Evolutionary conservation across 1,140 invertebrate genomes (phyloP).

Genomic region (Euura saliciscinereae): DNA sequence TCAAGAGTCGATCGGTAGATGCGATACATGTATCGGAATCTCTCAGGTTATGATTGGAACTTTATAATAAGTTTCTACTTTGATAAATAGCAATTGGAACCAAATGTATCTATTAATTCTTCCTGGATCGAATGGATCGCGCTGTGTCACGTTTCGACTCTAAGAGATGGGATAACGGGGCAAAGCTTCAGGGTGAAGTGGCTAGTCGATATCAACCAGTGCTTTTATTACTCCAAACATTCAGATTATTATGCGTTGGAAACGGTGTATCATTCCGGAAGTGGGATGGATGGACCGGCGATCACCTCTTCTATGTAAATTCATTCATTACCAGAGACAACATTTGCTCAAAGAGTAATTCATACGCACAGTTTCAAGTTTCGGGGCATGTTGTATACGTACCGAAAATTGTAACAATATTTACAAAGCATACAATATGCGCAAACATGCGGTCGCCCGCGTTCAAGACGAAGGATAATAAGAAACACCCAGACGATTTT

Average conservation of each 20-base stretch:
- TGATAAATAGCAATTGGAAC: neutral
- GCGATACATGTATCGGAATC: neutral
- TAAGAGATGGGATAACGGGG: too few species aligned
- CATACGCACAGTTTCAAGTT: neutral
- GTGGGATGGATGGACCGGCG: too few species aligned
- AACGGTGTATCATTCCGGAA: too few species aligned
- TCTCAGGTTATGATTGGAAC: neutral
- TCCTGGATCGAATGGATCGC: too few species aligned
- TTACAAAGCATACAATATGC: slow-evolving; percentile 5
- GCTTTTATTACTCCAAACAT: too few species aligned
- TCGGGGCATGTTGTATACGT: neutral
- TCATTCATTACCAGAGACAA: neutral
- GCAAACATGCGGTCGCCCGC: neutral
- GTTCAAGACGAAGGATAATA: too few species aligned
- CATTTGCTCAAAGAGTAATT: slow-evolving; percentile 7
- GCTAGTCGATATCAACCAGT: too few species aligned
- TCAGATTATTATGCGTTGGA: too few species aligned
- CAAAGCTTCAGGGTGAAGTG: too few species aligned
- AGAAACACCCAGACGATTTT: too few species aligned
- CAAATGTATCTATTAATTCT: neutral
- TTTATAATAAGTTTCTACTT: neutral
- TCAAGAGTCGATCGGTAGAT: neutral
- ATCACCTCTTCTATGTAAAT: too few species aligned
- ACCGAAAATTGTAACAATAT: neutral
- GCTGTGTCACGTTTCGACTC: too few species aligned